These are phyloP conservation scores for Drosophila emarginata DNA, from an alignment of 2,888 invertebrate genomes.

Conservation along the genomic window DNA sequence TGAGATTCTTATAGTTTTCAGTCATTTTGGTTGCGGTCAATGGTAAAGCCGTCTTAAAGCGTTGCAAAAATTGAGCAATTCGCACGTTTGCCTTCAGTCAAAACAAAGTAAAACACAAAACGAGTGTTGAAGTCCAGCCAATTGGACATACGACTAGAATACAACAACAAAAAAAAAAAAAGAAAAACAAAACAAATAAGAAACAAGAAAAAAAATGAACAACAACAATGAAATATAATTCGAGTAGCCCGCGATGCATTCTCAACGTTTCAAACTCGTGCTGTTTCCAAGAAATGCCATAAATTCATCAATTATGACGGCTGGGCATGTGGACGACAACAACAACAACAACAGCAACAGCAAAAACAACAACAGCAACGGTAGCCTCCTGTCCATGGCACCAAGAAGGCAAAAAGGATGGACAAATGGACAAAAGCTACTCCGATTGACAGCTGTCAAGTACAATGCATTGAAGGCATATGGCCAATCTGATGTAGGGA, in stretches of 20 bases:
- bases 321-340: slow-evolving; percentile 55
- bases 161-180: slow-evolving; percentile 19
- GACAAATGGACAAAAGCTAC: slow-evolving; percentile 14
- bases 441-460: slow-evolving; percentile 66
- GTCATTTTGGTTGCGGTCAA: slow-evolving; percentile 62
- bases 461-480: slow-evolving; percentile 5
- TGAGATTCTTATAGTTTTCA: slow-evolving; percentile 24
- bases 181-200: slow-evolving; percentile 17
- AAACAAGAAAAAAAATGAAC: slow-evolving; percentile 15
- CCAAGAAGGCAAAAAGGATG: neutral
- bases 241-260: slow-evolving; percentile 44
- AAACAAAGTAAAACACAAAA: slow-evolving; percentile 69
- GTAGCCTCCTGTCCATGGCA: neutral
- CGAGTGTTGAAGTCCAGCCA: slow-evolving; percentile 40
- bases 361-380: slow-evolving; percentile 27
- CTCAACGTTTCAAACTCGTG: slow-evolving; percentile 28
- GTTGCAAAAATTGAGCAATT: slow-evolving; percentile 71
- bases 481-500: slow-evolving; percentile 2
- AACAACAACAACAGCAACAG: no score
- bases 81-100: slow-evolving; percentile 68
- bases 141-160: slow-evolving; percentile 38
- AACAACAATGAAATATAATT: slow-evolving; percentile 46
- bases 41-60: slow-evolving; percentile 50
- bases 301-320: slow-evolving; percentile 77
- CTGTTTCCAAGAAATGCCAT: slow-evolving; percentile 64